phyloP scores from a whole-genome alignment of 2,113 vertebrate genomes.

The Scomber colias region DNA sequence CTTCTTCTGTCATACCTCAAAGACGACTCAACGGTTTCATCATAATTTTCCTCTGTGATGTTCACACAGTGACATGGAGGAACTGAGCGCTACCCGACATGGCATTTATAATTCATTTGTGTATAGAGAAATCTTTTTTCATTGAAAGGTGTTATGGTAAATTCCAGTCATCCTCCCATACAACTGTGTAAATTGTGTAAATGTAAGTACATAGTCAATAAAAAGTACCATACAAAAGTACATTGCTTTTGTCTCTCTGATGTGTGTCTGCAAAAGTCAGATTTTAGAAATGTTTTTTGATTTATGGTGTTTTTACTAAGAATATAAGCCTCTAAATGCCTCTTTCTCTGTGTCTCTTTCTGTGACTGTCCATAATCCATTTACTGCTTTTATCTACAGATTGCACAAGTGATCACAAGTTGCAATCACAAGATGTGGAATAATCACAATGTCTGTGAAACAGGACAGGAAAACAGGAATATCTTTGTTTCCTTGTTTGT shows the following conservation, averaged over 20 bases:
- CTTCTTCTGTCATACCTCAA: not conserved
- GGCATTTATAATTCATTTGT: constrained; percentile 5
- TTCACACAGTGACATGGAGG: not conserved
- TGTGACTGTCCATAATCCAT: constrained; percentile 47
- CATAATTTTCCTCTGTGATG: not conserved
- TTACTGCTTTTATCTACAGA: constrained; percentile 41
- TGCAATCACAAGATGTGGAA: constrained; percentile 77
- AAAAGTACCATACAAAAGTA: not conserved
- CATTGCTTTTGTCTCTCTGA: not conserved
- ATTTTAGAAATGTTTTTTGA: not conserved
- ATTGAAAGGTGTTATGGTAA: not conserved
- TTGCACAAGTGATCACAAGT: constrained; percentile 75
- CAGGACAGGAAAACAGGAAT: constrained; percentile 49
- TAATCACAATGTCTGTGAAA: constrained; percentile 54
- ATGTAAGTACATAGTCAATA: not conserved
- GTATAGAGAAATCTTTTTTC: not conserved
- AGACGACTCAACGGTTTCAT: constrained; percentile 11
- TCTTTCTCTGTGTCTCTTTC: not conserved
- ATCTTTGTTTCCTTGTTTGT: constrained; percentile 67
- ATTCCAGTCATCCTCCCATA: not conserved
- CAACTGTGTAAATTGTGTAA: not conserved
- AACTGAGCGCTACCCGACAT: not conserved
- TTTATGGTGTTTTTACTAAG: not conserved
- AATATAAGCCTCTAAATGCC: not conserved
- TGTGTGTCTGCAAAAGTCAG: not conserved